Conservation (phyloP, 2,113 vertebrate species). For the Maylandia zebra region DNA sequence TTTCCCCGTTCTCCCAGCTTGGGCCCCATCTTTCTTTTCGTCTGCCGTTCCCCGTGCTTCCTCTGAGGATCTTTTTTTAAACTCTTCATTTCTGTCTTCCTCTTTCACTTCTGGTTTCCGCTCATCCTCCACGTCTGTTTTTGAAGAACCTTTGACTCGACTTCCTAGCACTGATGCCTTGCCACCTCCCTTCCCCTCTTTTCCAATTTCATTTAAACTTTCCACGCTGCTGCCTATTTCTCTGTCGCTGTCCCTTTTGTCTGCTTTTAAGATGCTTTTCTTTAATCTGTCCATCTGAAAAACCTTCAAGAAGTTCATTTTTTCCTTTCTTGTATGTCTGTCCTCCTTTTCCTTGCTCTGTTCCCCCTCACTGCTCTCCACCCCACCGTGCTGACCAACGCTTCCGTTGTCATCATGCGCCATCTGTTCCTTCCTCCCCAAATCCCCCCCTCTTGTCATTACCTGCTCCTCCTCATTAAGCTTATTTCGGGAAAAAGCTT, state of each 20-base stretch:
- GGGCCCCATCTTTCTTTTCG: background rate
- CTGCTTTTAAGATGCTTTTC: background rate
- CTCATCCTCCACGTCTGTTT: background rate
- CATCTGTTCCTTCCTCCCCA: background rate
- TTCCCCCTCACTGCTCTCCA: background rate
- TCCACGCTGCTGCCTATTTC: constrained; percentile 35
- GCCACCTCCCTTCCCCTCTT: background rate
- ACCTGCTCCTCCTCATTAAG: background rate
- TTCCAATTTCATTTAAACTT: constrained; percentile 23
- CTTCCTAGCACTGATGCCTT: background rate
- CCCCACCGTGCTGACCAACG: background rate
- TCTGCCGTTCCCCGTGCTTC: background rate
- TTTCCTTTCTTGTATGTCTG: background rate
- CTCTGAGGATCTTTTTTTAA: background rate
- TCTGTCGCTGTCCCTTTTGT: background rate
- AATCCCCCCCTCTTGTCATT: background rate
- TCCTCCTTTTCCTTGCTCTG: background rate
- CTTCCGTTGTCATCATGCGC: background rate
- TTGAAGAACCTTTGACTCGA: background rate
- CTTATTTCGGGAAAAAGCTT: background rate
- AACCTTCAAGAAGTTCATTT: constrained; percentile 14
- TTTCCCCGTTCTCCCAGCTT: background rate
- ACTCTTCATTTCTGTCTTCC: background rate
- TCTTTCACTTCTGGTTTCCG: background rate
- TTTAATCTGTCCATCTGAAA: constrained; percentile 28